phyloP scores from a whole-genome alignment of 2,113 vertebrate species.

The Osmerus mordax region DNA sequence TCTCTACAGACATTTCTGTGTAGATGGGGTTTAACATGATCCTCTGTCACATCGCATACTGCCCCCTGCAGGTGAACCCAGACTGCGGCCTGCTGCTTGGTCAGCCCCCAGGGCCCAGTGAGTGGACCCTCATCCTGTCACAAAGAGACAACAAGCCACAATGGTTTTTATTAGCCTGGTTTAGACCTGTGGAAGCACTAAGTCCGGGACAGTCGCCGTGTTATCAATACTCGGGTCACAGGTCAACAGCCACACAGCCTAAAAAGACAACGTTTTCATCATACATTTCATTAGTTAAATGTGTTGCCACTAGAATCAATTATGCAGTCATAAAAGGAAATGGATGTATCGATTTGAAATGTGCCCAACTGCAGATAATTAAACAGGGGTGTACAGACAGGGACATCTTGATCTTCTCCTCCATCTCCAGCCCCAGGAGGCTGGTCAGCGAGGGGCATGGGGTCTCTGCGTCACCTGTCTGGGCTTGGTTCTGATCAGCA shows the following conservation, averaged over 20 bases:
- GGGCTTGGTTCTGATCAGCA: neutral
- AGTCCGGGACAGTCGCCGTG: neutral
- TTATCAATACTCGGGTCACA: slow-evolving; percentile 29
- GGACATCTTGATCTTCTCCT: no score
- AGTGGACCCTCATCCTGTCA: neutral
- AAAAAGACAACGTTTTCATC: slow-evolving; percentile 8
- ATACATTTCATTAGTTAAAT: slow-evolving; percentile 42
- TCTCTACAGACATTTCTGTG: neutral
- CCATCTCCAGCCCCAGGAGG: no score
- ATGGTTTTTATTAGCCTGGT: neutral
- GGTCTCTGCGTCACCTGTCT: neutral
- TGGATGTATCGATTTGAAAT: slow-evolving; percentile 25
- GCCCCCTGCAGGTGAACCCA: neutral
- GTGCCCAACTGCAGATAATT: slow-evolving; percentile 5
- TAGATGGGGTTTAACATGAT: neutral
- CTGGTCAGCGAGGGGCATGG: no score
- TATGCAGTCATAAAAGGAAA: slow-evolving; percentile 15
- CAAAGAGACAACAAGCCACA: neutral
- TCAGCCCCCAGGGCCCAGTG: neutral
- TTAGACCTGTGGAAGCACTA: neutral
- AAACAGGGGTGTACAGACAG: neutral
- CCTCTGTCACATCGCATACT: neutral
- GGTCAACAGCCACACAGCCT: slow-evolving; percentile 22
- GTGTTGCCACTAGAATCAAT: slow-evolving; percentile 25
- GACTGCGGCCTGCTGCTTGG: neutral